A percentile compares a stretch with the other conserved stretches of the same genome.
Evolutionary conservation across 2,113 vertebrate genomes (phyloP).

Genomic region (Apeltes quadracus): DNA sequence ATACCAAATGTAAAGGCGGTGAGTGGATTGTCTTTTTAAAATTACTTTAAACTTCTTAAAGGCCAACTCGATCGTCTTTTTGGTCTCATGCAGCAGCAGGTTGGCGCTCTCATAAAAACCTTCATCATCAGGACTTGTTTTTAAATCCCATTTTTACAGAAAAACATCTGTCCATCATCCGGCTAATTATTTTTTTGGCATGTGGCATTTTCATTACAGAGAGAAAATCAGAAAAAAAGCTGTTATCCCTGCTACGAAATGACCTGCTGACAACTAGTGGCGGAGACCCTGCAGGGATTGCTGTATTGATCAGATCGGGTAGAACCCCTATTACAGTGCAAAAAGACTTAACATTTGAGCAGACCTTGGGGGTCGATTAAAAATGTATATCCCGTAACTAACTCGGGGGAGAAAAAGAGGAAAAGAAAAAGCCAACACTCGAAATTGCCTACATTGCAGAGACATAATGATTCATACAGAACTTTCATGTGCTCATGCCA

Average conservation of each 20-base stretch:
- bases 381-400: slow-evolving; percentile 47
- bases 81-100: slow-evolving; percentile 45
- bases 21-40: slow-evolving; percentile 27
- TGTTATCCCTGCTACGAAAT: slow-evolving; percentile 47
- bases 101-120: slow-evolving; percentile 43
- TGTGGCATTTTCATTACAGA: slow-evolving; percentile 51
- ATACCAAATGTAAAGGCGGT: slow-evolving; percentile 3
- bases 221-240: slow-evolving; percentile 36
- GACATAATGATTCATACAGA: not conserved
- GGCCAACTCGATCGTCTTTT: slow-evolving; percentile 34
- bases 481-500: not conserved
- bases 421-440: not conserved
- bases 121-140: slow-evolving; percentile 52
- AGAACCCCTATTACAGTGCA: slow-evolving; percentile 44
- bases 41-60: slow-evolving; percentile 46
- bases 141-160: slow-evolving; percentile 57
- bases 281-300: slow-evolving; percentile 44
- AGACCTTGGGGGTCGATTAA: slow-evolving; percentile 56
- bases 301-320: slow-evolving; percentile 66
- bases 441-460: not conserved
- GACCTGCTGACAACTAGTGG: slow-evolving; percentile 63
- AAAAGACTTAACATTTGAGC: slow-evolving; percentile 59
- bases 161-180: slow-evolving; percentile 63
- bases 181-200: slow-evolving; percentile 69
- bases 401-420: not conserved